Base-by-base conservation (phyloP, 2,113 vertebrate species). In the Atractosteus spatula region DNA sequence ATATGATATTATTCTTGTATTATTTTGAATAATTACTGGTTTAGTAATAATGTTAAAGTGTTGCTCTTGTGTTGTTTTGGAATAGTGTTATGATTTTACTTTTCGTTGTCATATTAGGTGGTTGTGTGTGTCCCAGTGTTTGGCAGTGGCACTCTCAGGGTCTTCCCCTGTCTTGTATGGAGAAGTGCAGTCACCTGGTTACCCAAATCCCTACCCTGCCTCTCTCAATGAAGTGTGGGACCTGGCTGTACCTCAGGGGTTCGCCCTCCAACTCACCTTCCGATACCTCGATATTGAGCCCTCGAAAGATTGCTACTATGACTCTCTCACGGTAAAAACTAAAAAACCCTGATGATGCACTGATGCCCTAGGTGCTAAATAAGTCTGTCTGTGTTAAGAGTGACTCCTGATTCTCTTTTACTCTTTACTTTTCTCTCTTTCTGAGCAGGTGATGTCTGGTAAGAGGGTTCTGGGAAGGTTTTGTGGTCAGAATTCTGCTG, bases 271-370 rank as follows among this genome's bases (percentile, higher is more conserved):
- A 74, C 91, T 99, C 14, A 85, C 87, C 71, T 97, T 99, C 88
- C 85, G 84, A 64, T 89, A 92, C 65, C 89, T 99, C 84, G 95
- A 98, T 72, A 80, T 98, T 57, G 95, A 97, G 74, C 89, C 94
- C 0, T 97, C 96, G 0, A 78, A 76, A 43, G 83, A 82, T 81
- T 99, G 96, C 77, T 83, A 83, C 76, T 96, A 97, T 68, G 96
- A 98, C 79, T 92, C 90, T 62, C 89, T 98, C 62, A 94, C 92
- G 93, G 97, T 98, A 85, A 2, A 87, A 51, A 13, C n/a, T 7
- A 8, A 4, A 29, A 4, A 16, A 5, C 8, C 29, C 29, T 29
- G 29, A 29, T 29, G 29, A 29, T 29, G 29, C 29, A 29, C 29
- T 29, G 29, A 29, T 29, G 29, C 1, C 29, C 29, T 29, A 29